Evolutionary conservation across 2,888 invertebrate species (phyloP).

Genomic region (Gortyna flavago): DNA sequence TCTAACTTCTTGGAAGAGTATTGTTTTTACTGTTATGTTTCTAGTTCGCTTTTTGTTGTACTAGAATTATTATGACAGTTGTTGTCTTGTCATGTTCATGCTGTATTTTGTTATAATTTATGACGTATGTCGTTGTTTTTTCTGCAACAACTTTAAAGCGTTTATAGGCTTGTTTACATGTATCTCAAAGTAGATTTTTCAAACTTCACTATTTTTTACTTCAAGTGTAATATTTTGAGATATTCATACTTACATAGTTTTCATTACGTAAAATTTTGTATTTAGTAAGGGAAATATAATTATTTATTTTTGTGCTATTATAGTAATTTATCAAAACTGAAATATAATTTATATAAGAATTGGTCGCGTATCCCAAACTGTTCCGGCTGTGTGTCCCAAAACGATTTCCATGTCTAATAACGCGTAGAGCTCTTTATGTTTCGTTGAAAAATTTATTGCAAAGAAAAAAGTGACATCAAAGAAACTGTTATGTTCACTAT

Average conservation of each 20-base stretch:
- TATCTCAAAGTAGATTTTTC: not conserved
- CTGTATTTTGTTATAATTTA: conserved; percentile 31
- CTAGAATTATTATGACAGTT: conserved; percentile 43
- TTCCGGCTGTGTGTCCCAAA: conserved; percentile 71
- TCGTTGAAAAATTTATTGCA: conserved; percentile 83
- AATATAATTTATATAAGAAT: not conserved
- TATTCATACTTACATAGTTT: not conserved
- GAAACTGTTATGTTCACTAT: conserved; percentile 76
- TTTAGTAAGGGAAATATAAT: no score
- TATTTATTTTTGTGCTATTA: not conserved
- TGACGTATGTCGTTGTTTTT: not conserved
- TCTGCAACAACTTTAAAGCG: not conserved
- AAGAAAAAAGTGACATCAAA: conserved; percentile 87
- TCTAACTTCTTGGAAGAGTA: conserved; percentile 44
- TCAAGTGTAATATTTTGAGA: not conserved
- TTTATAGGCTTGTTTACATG: not conserved
- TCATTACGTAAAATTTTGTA: not conserved
- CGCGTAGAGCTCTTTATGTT: conserved; percentile 80
- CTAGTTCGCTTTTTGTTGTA: conserved; percentile 18
- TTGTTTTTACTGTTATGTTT: conserved; percentile 41
- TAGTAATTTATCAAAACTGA: not conserved
- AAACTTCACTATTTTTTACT: not conserved
- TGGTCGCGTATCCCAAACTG: conserved; percentile 5
- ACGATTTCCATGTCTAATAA: conserved; percentile 82
- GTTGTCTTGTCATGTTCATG: conserved; percentile 27